Base-by-base conservation (phyloP, 64 coral and sea anemone species). In the Actinia tenebrosa region DNA sequence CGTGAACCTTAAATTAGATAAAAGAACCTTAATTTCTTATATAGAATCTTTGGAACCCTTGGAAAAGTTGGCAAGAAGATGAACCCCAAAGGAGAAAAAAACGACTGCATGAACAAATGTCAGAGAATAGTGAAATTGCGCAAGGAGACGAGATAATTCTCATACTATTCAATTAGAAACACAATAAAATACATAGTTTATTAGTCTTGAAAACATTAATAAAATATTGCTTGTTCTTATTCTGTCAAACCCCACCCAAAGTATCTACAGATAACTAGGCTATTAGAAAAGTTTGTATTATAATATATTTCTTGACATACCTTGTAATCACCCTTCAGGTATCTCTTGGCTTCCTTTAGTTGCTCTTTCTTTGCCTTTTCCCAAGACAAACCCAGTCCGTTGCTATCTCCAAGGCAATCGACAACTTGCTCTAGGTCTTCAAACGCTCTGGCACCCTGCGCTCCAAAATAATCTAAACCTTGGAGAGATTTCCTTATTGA, bases 401-500 rank as follows among this genome's bases (percentile, higher is more conserved):
- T 53, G 85, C 72, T 87, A n/a, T n/a, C 45, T 89, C 54, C 55
- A 89, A 23, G 43, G 44, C 19, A 45, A 82, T 58, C 10, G 81
- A 56, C 1, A 89, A 60, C 20, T 82, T 60, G 20, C 64, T 0
- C 26, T 68, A 60, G 26, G 37, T 19, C 25, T 89, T 78, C n/a
- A 25, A 89, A 89, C 8, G 77, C 80, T 23, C 83, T 79, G 53
- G 88, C 79, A 16, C 88, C 88, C 64, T 63, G 66, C 64, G 80
- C 88, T 89, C 59, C 85, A 45, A 89, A 78, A 71, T 93, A 93
- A 56, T 93, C 91, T 52, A 93, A 87, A 88, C 87, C 83, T 78
- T 93, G 91, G 43, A 93, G 80, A 9, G 87, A 82, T 58, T 89
- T 89, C 52, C 87, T 45, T 80, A 53, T 15, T 44, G 91, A 92